Conservation (phyloP, 2,888 invertebrate genomes). For the Adelognathus sp. region DNA sequence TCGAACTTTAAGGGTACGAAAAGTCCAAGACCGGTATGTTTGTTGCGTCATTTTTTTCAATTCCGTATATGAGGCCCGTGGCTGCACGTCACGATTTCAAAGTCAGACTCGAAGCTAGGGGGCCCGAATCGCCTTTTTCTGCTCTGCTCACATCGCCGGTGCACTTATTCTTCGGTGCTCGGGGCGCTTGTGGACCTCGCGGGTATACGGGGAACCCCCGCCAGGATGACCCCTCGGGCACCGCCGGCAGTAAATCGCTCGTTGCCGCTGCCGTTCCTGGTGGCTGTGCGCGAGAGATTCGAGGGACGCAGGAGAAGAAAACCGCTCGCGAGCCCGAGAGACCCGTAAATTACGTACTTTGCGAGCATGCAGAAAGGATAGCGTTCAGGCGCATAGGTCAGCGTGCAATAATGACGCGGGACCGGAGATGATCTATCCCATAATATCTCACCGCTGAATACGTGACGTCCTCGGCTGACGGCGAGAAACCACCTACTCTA, state of each 20-base stretch:
- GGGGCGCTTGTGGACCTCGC: conserved; percentile 34
- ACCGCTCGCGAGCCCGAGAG: conserved; percentile 64
- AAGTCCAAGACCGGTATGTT: not conserved
- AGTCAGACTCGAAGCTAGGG: conserved; percentile 34
- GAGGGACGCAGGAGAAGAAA: conserved; percentile 65
- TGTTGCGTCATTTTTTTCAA: not conserved
- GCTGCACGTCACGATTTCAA: conserved; percentile 46
- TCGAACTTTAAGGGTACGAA: conserved; percentile 55
- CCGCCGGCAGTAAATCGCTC: conserved; percentile 76
- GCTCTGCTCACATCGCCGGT: conserved; percentile 35
- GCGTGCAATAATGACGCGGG: conserved; percentile 73
- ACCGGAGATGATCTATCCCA: conserved; percentile 73
- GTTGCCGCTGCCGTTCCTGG: conserved; percentile 34
- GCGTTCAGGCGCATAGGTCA: conserved; percentile 74
- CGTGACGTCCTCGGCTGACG: conserved; percentile 55
- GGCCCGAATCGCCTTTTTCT: conserved; percentile 28
- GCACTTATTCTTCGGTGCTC: conserved; percentile 46
- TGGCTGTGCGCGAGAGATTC: conserved; percentile 11
- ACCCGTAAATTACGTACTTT: conserved; percentile 77
- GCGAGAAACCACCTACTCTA: conserved; percentile 42
- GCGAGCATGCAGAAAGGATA: conserved; percentile 74
- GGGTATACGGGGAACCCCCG: conserved; percentile 68
- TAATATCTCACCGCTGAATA: conserved; percentile 68
- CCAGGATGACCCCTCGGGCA: conserved; percentile 73
- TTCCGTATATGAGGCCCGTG: not conserved